phyloP scores from a whole-genome alignment of 1,140 invertebrate genomes.

The Zelostemma sp. region DNA sequence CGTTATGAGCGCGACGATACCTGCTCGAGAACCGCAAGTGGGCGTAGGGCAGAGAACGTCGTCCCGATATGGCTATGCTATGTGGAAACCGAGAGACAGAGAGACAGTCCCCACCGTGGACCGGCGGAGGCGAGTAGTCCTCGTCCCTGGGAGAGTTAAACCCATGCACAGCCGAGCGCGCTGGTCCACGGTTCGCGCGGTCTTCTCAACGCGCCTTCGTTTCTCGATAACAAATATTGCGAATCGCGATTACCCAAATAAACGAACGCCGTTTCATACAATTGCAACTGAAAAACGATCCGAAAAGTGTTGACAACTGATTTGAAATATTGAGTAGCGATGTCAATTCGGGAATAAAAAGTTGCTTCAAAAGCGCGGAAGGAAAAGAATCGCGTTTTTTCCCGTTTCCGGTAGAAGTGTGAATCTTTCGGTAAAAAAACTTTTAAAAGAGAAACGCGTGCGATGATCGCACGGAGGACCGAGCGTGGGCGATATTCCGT shows the following conservation, averaged over 20 bases:
- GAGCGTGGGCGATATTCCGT: slow-evolving; percentile 48
- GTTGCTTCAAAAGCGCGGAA: neutral
- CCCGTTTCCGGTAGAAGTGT: too few relatives aligned
- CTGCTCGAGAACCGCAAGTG: slow-evolving; percentile 42
- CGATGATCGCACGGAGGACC: slow-evolving; percentile 35
- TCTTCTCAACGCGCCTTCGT: slow-evolving; percentile 8
- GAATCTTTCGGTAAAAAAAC: slow-evolving; percentile 36
- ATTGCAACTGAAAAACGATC: neutral
- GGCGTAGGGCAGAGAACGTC: slow-evolving; percentile 56
- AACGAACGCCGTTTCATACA: neutral
- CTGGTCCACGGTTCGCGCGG: slow-evolving; percentile 39
- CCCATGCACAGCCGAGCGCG: slow-evolving; percentile 47
- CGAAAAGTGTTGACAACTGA: neutral
- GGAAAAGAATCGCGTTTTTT: neutral
- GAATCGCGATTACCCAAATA: neutral
- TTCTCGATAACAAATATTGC: neutral
- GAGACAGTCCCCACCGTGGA: slow-evolving; percentile 54
- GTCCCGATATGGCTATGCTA: slow-evolving; percentile 68
- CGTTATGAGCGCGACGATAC: slow-evolving; percentile 34
- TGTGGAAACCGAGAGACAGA: slow-evolving; percentile 66
- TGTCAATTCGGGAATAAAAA: neutral
- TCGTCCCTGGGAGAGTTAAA: slow-evolving; percentile 44
- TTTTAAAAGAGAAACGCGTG: slow-evolving; percentile 25
- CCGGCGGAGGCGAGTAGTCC: slow-evolving; percentile 48
- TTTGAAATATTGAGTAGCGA: neutral